Evolutionary conservation across 2,113 vertebrate species (phyloP).

Genomic region (Taxidea taxus): DNA sequence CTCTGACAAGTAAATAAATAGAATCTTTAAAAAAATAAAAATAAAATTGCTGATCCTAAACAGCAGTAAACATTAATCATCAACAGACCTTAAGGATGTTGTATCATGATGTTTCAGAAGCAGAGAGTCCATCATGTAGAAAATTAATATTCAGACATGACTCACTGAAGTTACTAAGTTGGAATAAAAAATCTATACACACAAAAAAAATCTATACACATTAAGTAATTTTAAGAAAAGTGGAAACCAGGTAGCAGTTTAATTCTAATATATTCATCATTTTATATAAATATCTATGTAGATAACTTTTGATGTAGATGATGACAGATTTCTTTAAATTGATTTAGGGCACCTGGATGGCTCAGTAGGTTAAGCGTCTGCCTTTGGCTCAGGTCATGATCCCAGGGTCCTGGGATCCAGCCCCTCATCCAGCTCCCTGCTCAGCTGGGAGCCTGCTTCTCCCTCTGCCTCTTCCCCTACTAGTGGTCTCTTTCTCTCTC

Average conservation of each 20-base stretch:
- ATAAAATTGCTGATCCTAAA: slow-evolving; percentile 31
- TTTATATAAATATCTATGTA: neutral
- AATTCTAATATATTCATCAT: slow-evolving; percentile 36
- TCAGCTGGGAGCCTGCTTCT: neutral
- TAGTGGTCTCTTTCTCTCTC: neutral
- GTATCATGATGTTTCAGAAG: neutral
- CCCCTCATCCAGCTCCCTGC: neutral
- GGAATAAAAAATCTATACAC: slow-evolving; percentile 30
- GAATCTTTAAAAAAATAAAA: no score
- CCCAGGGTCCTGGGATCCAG: neutral
- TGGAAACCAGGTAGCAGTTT: slow-evolving; percentile 19
- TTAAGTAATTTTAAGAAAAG: slow-evolving; percentile 45
- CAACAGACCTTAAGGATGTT: neutral
- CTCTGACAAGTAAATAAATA: no score
- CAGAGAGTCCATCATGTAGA: neutral
- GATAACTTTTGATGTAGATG: neutral
- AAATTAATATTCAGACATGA: slow-evolving; percentile 20
- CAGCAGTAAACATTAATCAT: slow-evolving; percentile 5
- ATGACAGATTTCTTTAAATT: slow-evolving; percentile 23
- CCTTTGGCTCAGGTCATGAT: neutral
- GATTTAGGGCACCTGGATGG: neutral
- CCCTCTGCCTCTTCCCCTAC: neutral
- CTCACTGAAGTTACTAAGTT: slow-evolving; percentile 32
- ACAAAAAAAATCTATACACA: slow-evolving; percentile 30
- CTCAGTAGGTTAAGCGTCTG: neutral